Percentiles rank a stretch among this genome's conserved stretches.
phyloP scores from a whole-genome alignment of 1,140 invertebrate species.

The Centruroides sculpturatus region DNA sequence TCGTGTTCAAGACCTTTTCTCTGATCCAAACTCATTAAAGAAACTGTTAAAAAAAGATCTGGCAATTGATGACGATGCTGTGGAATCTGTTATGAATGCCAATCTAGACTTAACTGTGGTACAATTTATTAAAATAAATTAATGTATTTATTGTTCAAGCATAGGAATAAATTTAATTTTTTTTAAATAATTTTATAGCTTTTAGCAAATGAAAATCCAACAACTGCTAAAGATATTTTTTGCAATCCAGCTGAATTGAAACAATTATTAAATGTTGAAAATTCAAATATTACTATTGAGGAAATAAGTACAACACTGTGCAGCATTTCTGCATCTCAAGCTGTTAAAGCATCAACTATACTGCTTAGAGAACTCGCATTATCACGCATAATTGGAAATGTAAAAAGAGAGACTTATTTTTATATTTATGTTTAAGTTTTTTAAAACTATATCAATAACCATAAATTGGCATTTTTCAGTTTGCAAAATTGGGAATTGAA shows the following conservation, averaged over 20 bases:
- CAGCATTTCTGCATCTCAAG: background rate
- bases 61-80: background rate
- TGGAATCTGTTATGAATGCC: background rate
- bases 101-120: conserved; percentile 9
- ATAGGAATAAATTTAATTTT: no score
- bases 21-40: conserved; percentile 4
- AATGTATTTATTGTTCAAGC: no score
- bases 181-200: background rate
- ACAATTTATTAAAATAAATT: background rate
- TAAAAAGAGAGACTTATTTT: background rate
- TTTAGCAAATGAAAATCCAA: background rate
- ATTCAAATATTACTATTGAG: background rate
- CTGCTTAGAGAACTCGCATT: conserved; percentile 5
- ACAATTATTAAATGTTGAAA: background rate
- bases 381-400: conserved; percentile 5
- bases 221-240: background rate
- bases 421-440: no score
- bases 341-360: background rate
- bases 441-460: no score
- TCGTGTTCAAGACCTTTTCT: background rate
- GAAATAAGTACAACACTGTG: background rate
- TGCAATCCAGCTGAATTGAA: background rate
- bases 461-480: background rate
- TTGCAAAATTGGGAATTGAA: conserved; percentile 12
- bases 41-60: conserved; percentile 5